A percentile compares a stretch with the other conserved stretches of the same genome.
phyloP scores from a whole-genome alignment of 2,113 vertebrate species.

The Riparia riparia region DNA sequence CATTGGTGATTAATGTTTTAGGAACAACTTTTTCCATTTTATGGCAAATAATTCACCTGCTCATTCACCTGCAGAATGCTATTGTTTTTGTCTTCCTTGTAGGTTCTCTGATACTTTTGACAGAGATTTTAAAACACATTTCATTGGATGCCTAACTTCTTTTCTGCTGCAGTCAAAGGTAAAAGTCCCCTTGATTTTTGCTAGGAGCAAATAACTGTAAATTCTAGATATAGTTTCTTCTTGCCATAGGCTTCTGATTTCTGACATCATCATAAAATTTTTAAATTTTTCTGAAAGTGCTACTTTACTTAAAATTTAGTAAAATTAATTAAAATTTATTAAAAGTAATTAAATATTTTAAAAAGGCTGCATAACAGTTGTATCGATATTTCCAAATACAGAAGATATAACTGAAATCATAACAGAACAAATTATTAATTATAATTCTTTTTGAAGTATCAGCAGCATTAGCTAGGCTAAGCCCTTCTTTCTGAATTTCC shows the following conservation, averaged over 20 bases:
- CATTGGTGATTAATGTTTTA: not conserved
- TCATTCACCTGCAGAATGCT: not conserved
- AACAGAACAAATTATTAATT: not conserved
- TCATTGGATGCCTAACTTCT: not conserved
- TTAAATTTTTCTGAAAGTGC: not conserved
- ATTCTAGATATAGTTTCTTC: not conserved
- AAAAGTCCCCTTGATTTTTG: not conserved
- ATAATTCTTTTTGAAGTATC: not conserved
- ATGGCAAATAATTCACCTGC: not conserved
- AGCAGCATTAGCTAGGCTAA: not conserved
- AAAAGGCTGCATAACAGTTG: not conserved
- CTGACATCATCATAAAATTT: not conserved
- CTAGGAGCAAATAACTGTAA: not conserved
- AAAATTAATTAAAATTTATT: too few relatives aligned
- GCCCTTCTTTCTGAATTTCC: not conserved
- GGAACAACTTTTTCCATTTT: not conserved
- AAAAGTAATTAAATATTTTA: not conserved
- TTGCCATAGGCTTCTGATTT: not conserved
- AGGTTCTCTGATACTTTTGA: not conserved
- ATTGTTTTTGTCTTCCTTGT: not conserved
- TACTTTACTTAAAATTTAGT: not conserved
- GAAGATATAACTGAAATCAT: not conserved
- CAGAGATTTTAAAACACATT: not conserved
- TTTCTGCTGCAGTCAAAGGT: not conserved
- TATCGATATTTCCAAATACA: not conserved